Percentiles rank a stretch among this genome's conserved stretches.
phyloP scores from a whole-genome alignment of 2,113 vertebrate genomes.

The Bombycilla garrulus region DNA sequence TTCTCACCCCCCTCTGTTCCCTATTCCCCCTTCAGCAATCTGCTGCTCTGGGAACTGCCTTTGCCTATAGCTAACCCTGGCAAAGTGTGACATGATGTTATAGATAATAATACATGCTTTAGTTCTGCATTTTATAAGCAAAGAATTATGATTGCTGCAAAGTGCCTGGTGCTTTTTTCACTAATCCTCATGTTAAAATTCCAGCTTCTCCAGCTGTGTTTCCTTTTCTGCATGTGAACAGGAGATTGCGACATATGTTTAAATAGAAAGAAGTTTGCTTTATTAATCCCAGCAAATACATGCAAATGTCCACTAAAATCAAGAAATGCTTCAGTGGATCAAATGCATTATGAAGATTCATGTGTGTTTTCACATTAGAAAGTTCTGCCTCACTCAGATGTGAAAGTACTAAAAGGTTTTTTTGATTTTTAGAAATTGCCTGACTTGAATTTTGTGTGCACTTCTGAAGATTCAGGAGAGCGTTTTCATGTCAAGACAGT shows the following conservation, averaged over 20 bases:
- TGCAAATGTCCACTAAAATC: not conserved
- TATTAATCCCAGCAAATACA: not conserved
- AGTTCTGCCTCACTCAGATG: not conserved
- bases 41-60: not conserved
- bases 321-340: not conserved
- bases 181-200: not conserved
- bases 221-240: not conserved
- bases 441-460: not conserved
- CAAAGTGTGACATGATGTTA: not conserved
- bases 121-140: not conserved
- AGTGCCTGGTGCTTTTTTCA: not conserved
- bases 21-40: not conserved
- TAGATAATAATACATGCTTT: not conserved
- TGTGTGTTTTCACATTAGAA: not conserved
- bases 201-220: not conserved
- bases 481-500: not conserved
- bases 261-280: not conserved
- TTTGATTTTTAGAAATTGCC: constrained; percentile 21
- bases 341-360: not conserved
- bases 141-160: not conserved
- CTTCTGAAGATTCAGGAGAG: not conserved
- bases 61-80: not conserved
- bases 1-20: not conserved
- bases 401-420: not conserved
- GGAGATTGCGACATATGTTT: not conserved